Evolutionary conservation across 2,888 invertebrate genomes (phyloP).

Genomic region (Eueremaeus valkanovi): DNA sequence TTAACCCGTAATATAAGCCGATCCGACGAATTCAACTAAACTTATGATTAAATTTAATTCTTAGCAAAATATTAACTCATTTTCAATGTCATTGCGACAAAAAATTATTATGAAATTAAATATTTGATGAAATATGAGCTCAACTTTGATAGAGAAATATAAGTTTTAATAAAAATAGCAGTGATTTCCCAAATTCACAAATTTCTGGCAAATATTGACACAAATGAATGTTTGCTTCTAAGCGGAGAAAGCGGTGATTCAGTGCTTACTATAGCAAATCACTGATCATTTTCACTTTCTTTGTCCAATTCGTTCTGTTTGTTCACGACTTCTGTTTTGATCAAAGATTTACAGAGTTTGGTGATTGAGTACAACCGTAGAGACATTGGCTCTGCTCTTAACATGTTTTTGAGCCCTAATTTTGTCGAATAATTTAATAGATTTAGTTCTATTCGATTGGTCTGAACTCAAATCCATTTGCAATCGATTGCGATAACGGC

Average conservation of each 20-base stretch:
- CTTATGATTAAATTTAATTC: too few relatives aligned
- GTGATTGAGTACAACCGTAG: background rate
- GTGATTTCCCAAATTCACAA: background rate
- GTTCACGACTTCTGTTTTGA: background rate
- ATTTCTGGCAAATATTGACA: background rate
- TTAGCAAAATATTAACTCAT: too few relatives aligned
- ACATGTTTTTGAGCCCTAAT: background rate
- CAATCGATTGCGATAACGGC: too few relatives aligned
- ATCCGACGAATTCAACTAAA: too few relatives aligned
- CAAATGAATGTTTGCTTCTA: constrained; percentile 11
- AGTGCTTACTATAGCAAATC: background rate
- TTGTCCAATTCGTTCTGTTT: background rate
- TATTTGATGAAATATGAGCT: background rate
- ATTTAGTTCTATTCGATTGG: background rate
- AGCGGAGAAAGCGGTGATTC: background rate
- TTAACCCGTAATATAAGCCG: too few relatives aligned
- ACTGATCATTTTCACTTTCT: constrained; percentile 4
- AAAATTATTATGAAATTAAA: background rate
- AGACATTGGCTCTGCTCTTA: background rate
- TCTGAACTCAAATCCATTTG: too few relatives aligned
- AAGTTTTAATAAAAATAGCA: background rate
- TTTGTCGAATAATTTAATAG: background rate
- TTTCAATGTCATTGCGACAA: background rate
- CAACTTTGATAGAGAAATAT: background rate
- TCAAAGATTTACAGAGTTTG: background rate